A percentile compares a stretch with the other conserved stretches of the same genome.
Evolutionary conservation across 2,888 invertebrate species (phyloP).

Genomic region (Dendrolimus houi): DNA sequence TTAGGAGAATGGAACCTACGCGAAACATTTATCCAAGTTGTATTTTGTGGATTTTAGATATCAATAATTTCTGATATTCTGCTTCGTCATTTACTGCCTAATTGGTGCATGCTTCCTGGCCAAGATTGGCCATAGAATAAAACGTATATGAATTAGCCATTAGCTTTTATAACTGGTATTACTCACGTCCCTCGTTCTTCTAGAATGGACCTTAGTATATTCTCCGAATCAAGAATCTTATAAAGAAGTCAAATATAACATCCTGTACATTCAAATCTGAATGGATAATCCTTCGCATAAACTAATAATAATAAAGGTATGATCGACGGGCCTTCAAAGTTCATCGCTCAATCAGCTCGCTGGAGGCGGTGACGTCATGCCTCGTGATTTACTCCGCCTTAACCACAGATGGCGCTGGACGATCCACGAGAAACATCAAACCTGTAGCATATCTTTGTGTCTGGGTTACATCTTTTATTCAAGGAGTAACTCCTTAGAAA

Average conservation of each 20-base stretch:
- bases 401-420: constrained; percentile 63
- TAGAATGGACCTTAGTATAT: too few species aligned
- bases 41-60: too few species aligned
- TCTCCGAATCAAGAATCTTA: background rate
- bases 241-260: constrained; percentile 19
- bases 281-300: constrained; percentile 60
- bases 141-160: too few species aligned
- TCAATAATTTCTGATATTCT: too few species aligned
- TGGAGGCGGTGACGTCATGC: constrained; percentile 54
- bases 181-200: too few species aligned
- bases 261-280: constrained; percentile 48
- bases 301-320: constrained; percentile 63
- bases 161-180: too few species aligned
- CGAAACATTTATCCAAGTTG: too few species aligned
- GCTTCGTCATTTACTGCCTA: too few species aligned
- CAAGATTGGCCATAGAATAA: too few species aligned
- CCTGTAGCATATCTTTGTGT: constrained; percentile 38
- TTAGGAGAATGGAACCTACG: too few species aligned
- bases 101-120: too few species aligned
- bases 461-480: constrained; percentile 20
- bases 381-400: constrained; percentile 62
- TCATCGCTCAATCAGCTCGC: constrained; percentile 69
- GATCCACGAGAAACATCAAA: constrained; percentile 19
- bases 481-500: too few species aligned
- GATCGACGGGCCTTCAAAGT: constrained; percentile 61